A percentile compares a stretch with the other conserved stretches of the same genome.
Evolutionary conservation across 1,140 invertebrate species (phyloP).

Genomic region (Cephus cinctus): DNA sequence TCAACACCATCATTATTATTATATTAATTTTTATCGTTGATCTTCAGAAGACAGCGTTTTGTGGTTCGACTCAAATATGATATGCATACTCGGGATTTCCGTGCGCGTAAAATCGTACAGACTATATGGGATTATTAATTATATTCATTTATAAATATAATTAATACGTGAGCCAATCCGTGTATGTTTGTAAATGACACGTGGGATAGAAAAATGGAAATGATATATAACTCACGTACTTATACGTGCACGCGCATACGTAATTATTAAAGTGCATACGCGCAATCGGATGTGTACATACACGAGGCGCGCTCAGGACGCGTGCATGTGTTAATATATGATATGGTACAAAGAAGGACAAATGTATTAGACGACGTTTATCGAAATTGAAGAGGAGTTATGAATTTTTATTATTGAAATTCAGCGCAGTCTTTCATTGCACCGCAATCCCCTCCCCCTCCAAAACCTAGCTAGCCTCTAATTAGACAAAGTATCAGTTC

Average conservation of each 20-base stretch:
- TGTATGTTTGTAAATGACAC: too few relatives aligned
- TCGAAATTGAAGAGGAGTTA: conserved; percentile 51
- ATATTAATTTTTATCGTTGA: conserved; percentile 20
- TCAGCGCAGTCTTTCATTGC: neutral
- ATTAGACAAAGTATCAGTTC: neutral
- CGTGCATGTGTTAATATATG: conserved; percentile 44
- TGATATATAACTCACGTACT: too few relatives aligned
- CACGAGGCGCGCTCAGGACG: too few relatives aligned
- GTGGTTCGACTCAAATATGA: conserved; percentile 22
- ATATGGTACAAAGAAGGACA: conserved; percentile 53
- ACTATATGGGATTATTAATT: too few relatives aligned
- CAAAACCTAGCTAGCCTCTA: too few relatives aligned
- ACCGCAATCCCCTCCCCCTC: too few relatives aligned
- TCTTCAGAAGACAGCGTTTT: conserved; percentile 12
- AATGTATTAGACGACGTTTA: conserved; percentile 52
- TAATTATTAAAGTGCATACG: conserved; percentile 8
- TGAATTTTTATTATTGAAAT: conserved; percentile 52
- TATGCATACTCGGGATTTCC: conserved; percentile 15
- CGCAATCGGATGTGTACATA: too few relatives aligned
- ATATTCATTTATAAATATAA: too few relatives aligned
- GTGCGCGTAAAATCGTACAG: conserved; percentile 23
- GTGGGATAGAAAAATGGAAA: too few relatives aligned
- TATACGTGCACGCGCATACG: neutral
- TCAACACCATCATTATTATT: conserved; percentile 25
- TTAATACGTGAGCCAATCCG: too few relatives aligned